A percentile compares a stretch with the other conserved stretches of the same genome.
These are phyloP conservation scores for Luperina testacea DNA, from an alignment of 2,888 invertebrate genomes.

Conservation along the genomic window DNA sequence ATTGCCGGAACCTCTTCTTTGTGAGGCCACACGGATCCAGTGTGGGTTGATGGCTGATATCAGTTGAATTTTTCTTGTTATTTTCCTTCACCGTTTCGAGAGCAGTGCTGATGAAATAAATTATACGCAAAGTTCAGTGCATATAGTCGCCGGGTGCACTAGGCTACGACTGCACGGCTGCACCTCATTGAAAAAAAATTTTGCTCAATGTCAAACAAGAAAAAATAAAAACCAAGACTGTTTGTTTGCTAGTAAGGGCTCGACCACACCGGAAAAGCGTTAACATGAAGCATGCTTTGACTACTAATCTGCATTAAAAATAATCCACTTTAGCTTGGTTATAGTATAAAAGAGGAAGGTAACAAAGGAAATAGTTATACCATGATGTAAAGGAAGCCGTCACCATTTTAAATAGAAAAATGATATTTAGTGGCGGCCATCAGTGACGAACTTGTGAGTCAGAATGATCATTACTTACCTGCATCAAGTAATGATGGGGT, in stretches of 20 bases:
- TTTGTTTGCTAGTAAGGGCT: not conserved
- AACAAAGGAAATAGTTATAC: conserved; percentile 2
- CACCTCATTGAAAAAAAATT: not conserved
- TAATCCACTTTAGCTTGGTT: not conserved
- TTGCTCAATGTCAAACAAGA: not conserved
- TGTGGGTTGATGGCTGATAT: not conserved
- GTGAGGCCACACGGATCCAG: not conserved
- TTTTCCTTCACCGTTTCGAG: not conserved
- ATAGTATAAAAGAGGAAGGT: conserved; percentile 1
- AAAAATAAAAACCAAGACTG: not conserved
- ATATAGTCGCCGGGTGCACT: not conserved
- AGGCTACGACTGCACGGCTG: not conserved
- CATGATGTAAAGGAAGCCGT: conserved; percentile 9
- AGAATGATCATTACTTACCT: conserved; percentile 39
- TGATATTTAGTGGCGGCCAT: conserved; percentile 1
- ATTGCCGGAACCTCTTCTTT: not conserved
- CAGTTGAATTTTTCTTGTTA: too few species aligned
- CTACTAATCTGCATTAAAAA: conserved; percentile 18
- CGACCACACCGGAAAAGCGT: not conserved
- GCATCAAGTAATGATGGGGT: conserved; percentile 4
- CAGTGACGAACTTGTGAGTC: conserved; percentile 46
- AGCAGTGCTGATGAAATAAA: not conserved
- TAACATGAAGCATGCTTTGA: not conserved
- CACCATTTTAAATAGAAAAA: conserved; percentile 30
- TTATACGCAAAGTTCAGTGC: not conserved